Conservation (phyloP, 2,797 vertebrate species). For the Xenopus petersii region DNA sequence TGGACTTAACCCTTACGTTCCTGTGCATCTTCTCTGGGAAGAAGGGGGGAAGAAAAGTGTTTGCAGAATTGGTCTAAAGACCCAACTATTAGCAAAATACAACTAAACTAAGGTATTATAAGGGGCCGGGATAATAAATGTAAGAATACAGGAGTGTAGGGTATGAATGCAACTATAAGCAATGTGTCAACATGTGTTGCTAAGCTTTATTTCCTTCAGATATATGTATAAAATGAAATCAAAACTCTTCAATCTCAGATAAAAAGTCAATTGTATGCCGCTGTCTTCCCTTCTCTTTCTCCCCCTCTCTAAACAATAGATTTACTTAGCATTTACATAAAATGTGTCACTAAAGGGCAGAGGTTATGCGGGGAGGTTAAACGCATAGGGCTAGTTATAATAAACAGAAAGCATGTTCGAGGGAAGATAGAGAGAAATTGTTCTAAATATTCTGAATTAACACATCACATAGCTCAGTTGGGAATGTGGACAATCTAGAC, state of each 20-base stretch:
- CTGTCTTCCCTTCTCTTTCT: not conserved
- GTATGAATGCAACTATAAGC: too few species aligned
- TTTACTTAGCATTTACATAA: conserved; percentile 31
- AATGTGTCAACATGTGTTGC: too few species aligned
- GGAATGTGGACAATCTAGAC: not conserved
- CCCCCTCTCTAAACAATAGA: conserved; percentile 4
- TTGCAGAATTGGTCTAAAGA: too few species aligned
- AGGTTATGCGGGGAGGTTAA: conserved; percentile 43
- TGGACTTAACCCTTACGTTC: conserved; percentile 33
- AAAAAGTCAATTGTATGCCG: too few species aligned
- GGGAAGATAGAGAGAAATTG: conserved; percentile 32
- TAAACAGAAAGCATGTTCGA: conserved; percentile 87
- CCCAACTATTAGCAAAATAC: too few species aligned
- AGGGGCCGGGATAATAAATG: too few species aligned
- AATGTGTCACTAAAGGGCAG: conserved; percentile 30
- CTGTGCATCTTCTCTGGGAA: conserved; percentile 2
- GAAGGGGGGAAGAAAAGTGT: too few species aligned
- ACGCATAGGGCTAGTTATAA: conserved; percentile 73
- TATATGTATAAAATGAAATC: too few species aligned
- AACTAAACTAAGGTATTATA: too few species aligned
- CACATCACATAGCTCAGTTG: conserved; percentile 62
- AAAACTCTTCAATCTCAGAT: too few species aligned
- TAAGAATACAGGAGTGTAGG: too few species aligned
- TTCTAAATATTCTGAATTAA: conserved; percentile 15
- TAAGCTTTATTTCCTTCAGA: too few species aligned